Percentiles rank a stretch among this genome's conserved stretches.
These are phyloP conservation scores for Carassius carassius DNA, from an alignment of 2,113 vertebrate genomes.

Conservation along the genomic window DNA sequence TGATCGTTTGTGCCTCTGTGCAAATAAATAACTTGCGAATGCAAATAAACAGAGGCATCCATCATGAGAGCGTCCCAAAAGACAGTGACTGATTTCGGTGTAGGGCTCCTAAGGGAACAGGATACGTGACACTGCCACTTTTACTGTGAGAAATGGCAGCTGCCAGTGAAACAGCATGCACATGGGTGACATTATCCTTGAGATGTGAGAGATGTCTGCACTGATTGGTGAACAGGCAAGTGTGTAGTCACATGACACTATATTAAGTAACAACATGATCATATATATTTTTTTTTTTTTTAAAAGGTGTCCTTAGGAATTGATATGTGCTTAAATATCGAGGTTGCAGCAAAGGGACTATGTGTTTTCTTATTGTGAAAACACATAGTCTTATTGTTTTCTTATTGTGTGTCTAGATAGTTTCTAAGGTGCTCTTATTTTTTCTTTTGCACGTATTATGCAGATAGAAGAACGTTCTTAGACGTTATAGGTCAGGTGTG, in stretches of 20 bases:
- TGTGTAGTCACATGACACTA: background rate
- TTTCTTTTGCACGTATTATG: no score
- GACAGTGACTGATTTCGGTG: constrained; percentile 71
- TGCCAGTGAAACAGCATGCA: constrained; percentile 52
- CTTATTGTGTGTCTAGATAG: no score
- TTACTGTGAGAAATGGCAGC: constrained; percentile 60
- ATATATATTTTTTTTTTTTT: background rate
- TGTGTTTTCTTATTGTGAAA: no score
- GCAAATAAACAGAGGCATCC: constrained; percentile 74
- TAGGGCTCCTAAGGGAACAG: constrained; percentile 62
- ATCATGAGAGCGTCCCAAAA: constrained; percentile 62
- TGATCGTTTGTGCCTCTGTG: constrained; percentile 70
- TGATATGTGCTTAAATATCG: background rate
- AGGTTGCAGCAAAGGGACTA: no score
- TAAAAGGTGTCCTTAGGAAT: background rate
- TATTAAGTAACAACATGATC: background rate
- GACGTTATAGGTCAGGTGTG: no score
- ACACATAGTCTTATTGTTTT: no score
- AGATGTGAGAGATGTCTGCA: constrained; percentile 43
- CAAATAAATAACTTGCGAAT: constrained; percentile 77
- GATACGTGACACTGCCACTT: constrained; percentile 62
- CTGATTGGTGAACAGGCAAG: background rate
- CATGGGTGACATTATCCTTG: constrained; percentile 47
- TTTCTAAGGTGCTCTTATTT: no score
- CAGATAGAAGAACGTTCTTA: no score